Conservation (phyloP, 2,113 vertebrate species). For the Dryoscopus gambensis region DNA sequence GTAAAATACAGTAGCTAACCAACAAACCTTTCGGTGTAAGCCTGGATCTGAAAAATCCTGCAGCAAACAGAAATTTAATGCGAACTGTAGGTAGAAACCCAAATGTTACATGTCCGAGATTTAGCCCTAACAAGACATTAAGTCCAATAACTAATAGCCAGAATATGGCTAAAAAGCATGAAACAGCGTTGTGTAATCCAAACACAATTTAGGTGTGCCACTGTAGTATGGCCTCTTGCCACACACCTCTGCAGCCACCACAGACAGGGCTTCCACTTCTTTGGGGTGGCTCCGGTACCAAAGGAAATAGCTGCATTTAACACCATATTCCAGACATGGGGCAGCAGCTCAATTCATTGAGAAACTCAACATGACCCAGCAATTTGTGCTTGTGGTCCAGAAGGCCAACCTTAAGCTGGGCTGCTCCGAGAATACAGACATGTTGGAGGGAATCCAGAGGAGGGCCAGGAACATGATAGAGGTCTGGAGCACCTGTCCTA, state of each 20-base stretch:
- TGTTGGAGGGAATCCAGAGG: background rate
- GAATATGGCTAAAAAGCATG: background rate
- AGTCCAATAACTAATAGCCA: background rate
- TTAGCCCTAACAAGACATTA: background rate
- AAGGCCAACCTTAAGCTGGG: background rate
- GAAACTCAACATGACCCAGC: background rate
- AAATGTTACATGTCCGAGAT: background rate
- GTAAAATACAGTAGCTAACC: background rate
- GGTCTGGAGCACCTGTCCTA: background rate
- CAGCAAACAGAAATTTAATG: background rate
- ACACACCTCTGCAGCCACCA: background rate
- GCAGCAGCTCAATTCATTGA: background rate
- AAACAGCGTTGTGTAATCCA: background rate
- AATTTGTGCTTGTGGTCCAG: too few relatives aligned
- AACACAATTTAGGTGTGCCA: background rate
- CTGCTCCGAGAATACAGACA: background rate
- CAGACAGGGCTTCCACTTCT: background rate
- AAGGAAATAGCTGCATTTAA: background rate
- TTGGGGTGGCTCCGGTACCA: background rate
- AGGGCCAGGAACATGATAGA: background rate
- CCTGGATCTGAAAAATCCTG: background rate
- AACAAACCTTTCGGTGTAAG: background rate
- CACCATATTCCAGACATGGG: background rate
- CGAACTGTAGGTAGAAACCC: background rate
- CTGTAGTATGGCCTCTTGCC: background rate